These are phyloP conservation scores for Stictonetta naevosa DNA, from an alignment of 2,113 vertebrate species.

Conservation along the genomic window DNA sequence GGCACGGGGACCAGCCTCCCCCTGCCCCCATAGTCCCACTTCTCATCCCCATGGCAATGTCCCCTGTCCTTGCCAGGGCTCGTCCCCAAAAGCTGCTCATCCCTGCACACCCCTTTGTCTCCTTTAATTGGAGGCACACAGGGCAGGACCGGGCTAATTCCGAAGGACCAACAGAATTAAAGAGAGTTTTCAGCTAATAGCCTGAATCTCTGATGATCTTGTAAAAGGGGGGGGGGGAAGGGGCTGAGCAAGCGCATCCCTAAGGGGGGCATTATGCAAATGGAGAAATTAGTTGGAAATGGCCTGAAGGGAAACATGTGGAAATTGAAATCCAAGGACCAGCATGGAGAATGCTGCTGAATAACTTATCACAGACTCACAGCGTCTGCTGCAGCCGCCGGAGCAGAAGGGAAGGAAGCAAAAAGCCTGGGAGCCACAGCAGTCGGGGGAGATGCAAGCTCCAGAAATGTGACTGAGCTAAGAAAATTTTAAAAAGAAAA, in stretches of 20 bases:
- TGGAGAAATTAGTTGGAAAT: slow-evolving; percentile 60
- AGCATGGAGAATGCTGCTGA: slow-evolving; percentile 44
- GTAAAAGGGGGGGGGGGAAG: background rate
- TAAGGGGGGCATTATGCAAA: slow-evolving; percentile 53
- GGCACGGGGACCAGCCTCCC: background rate
- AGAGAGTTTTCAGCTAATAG: slow-evolving; percentile 10
- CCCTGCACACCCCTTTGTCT: background rate
- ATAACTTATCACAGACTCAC: slow-evolving; percentile 43
- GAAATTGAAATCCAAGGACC: slow-evolving; percentile 56
- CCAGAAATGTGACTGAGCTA: background rate
- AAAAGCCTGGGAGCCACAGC: slow-evolving; percentile 10
- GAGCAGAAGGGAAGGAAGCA: slow-evolving; percentile 38
- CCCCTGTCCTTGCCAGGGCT: background rate
- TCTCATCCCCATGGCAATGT: background rate
- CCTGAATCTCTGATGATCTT: slow-evolving; percentile 37
- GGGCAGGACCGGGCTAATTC: background rate
- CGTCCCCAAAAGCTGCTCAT: background rate
- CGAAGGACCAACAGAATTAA: slow-evolving; percentile 10
- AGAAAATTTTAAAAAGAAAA: background rate
- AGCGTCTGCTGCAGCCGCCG: background rate
- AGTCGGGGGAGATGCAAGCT: background rate
- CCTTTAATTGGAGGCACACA: background rate
- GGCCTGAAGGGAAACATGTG: slow-evolving; percentile 59
- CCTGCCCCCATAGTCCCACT: background rate
- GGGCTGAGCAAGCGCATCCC: slow-evolving; percentile 16